These are phyloP conservation scores for Clepsis dumicolana DNA, from an alignment of 2,888 invertebrate species.

Conservation along the genomic window DNA sequence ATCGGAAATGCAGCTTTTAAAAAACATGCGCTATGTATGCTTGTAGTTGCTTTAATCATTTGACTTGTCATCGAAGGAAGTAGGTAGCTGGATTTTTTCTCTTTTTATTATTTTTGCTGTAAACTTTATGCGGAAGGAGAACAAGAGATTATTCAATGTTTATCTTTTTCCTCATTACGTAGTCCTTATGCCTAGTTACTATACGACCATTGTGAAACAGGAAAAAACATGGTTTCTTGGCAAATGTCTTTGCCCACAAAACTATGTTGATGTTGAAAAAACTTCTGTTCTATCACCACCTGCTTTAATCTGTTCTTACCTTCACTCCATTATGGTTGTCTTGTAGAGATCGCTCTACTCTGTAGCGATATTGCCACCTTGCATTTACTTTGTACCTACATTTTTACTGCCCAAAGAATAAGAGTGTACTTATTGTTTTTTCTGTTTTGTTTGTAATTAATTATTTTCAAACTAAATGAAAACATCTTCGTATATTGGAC, in stretches of 20 bases:
- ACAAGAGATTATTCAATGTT: neutral
- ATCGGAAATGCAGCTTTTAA: slow-evolving; percentile 36
- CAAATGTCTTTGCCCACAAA: neutral
- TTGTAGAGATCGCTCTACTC: too few species aligned
- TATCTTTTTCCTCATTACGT: slow-evolving; percentile 6
- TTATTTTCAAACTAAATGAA: too few species aligned
- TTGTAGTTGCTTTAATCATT: slow-evolving; percentile 17
- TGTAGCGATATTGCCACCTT: too few species aligned
- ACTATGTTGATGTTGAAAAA: neutral
- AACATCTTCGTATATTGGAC: too few species aligned
- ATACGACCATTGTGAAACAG: neutral
- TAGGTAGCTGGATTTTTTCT: slow-evolving; percentile 1
- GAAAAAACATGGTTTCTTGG: neutral
- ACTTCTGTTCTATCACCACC: neutral
- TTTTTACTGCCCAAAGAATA: too few species aligned
- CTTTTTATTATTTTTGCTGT: neutral
- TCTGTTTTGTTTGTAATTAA: too few species aligned
- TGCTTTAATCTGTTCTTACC: neutral
- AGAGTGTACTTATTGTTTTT: too few species aligned
- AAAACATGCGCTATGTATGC: slow-evolving; percentile 5
- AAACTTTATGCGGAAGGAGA: slow-evolving; percentile 4
- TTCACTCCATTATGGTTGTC: too few species aligned
- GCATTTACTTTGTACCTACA: too few species aligned
- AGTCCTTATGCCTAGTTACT: neutral
- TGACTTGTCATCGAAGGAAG: slow-evolving; percentile 19